These are phyloP conservation scores for Ophion ventricosus DNA, from an alignment of 2,888 invertebrate species.

Conservation along the genomic window DNA sequence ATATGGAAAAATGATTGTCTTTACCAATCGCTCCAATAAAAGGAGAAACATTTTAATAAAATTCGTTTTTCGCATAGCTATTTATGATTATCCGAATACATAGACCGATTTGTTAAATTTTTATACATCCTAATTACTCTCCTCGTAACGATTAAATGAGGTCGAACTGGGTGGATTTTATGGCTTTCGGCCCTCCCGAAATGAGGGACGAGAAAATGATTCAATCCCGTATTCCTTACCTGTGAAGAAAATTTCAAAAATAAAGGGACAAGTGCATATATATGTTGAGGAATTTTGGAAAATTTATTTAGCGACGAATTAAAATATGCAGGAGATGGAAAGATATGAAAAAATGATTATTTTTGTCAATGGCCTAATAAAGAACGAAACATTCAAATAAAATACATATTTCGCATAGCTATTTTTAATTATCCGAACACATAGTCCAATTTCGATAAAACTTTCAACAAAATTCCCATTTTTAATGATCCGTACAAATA, in stretches of 20 bases:
- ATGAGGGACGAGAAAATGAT: slow-evolving; percentile 19
- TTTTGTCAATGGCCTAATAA: neutral
- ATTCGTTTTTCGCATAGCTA: no score
- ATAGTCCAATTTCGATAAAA: no score
- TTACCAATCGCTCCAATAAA: no score
- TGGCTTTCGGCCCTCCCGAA: slow-evolving; percentile 9
- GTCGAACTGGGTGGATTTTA: slow-evolving; percentile 19
- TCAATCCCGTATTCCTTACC: neutral
- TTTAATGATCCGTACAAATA: neutral
- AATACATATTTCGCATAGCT: neutral
- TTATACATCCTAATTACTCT: slow-evolving; percentile 63
- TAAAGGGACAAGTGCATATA: neutral
- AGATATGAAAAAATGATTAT: no score
- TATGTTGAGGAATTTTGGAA: neutral
- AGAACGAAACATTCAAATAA: neutral
- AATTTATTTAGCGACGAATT: neutral
- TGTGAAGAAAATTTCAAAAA: neutral
- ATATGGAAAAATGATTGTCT: neutral
- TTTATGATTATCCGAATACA: no score
- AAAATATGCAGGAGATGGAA: no score
- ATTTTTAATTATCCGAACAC: neutral
- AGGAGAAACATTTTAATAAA: no score
- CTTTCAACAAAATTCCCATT: neutral
- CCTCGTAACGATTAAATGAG: slow-evolving; percentile 19
- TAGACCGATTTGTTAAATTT: neutral